phyloP scores from a whole-genome alignment of 1,140 invertebrate species.

The Drosophila micromelanica region DNA sequence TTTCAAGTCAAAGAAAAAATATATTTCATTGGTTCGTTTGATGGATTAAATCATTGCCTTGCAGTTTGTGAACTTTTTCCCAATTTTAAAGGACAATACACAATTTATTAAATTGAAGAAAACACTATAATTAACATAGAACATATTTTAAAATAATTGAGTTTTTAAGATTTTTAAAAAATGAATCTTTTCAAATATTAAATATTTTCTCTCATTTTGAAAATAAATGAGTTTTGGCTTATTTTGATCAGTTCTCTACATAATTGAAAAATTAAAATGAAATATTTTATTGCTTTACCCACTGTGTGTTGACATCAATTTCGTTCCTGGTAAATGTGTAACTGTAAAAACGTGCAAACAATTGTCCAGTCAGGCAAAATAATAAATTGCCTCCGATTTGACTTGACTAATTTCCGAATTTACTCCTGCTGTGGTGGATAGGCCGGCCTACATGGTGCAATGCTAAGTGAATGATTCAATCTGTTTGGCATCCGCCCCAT shows the following conservation, averaged over 20 bases:
- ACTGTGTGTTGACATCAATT: slow-evolving; percentile 37
- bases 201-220: neutral
- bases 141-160: too few species aligned
- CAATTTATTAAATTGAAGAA: too few species aligned
- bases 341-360: slow-evolving; percentile 66
- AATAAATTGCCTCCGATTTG: slow-evolving; percentile 60
- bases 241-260: too few species aligned
- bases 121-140: too few species aligned
- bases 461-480: slow-evolving; percentile 74
- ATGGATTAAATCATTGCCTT: too few species aligned
- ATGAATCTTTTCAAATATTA: neutral
- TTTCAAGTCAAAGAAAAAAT: too few species aligned
- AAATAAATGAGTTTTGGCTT: too few species aligned
- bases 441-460: slow-evolving; percentile 42
- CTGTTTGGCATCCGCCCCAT: slow-evolving; percentile 78
- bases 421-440: slow-evolving; percentile 30
- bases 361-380: slow-evolving; percentile 54
- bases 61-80: too few species aligned
- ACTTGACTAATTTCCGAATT: slow-evolving; percentile 69
- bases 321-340: slow-evolving; percentile 57
- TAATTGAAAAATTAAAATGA: neutral
- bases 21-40: too few species aligned
- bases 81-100: too few species aligned
- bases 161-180: too few species aligned
- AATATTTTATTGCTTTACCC: slow-evolving; percentile 2